Evolutionary conservation across 1,140 invertebrate genomes (phyloP).

Genomic region (Drosophila takahashii): DNA sequence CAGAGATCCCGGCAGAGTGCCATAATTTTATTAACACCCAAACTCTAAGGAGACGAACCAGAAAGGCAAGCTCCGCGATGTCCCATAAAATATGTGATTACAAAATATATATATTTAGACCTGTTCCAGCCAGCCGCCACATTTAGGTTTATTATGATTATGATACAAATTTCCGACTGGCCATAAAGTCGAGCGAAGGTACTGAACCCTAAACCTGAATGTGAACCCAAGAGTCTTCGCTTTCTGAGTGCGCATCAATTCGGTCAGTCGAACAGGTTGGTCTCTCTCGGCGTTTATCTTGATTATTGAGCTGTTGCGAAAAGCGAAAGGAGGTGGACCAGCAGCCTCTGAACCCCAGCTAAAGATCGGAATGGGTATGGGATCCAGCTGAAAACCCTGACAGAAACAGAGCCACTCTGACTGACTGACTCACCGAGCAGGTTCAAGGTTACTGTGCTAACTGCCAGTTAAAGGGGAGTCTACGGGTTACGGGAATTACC

Average conservation of each 20-base stretch:
- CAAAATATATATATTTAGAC: slow-evolving; percentile 77
- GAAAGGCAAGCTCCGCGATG: slow-evolving; percentile 46
- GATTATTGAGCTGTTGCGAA: slow-evolving; percentile 68
- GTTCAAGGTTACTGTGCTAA: slow-evolving; percentile 84
- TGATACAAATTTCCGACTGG: slow-evolving; percentile 69
- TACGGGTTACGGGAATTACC: slow-evolving; percentile 3
- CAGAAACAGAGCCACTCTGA: slow-evolving; percentile 49
- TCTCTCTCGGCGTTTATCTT: slow-evolving; percentile 71
- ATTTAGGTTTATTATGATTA: slow-evolving; percentile 77
- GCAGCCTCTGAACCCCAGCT: slow-evolving; percentile 53
- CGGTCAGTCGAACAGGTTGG: slow-evolving; percentile 75
- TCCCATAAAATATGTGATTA: slow-evolving; percentile 82
- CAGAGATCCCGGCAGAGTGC: slow-evolving; percentile 46
- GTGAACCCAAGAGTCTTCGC: background rate
- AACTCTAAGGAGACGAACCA: slow-evolving; percentile 27
- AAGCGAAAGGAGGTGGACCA: slow-evolving; percentile 52
- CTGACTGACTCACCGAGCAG: slow-evolving; percentile 74
- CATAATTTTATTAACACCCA: slow-evolving; percentile 80
- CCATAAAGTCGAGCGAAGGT: slow-evolving; percentile 32
- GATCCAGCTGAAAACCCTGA: slow-evolving; percentile 22
- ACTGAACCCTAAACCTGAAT: background rate
- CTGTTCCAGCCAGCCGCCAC: slow-evolving; percentile 38
- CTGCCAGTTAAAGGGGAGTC: slow-evolving; percentile 34
- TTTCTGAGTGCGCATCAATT: slow-evolving; percentile 63
- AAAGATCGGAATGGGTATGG: slow-evolving; percentile 8